Evolutionary conservation across 2,113 vertebrate species (phyloP), one percentile per base, ranked within the genome.

Genomic region (Limnothrissa miodon): DNA sequence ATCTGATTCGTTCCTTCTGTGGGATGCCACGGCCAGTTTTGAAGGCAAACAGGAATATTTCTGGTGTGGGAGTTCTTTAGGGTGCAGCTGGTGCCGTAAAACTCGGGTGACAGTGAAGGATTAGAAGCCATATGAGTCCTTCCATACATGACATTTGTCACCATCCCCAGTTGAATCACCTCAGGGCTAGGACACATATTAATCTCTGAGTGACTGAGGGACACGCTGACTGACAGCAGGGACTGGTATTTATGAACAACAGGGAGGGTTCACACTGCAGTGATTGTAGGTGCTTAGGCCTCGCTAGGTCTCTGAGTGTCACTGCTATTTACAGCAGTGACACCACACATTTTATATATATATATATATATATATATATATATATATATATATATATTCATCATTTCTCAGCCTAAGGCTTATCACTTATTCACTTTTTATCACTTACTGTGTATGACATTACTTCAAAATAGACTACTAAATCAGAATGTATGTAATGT

Each of bases 171-270:
- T 87, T 91, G 87, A 93, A 91, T 92, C 89, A 46, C 92, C 91
- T 91, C 91, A 93, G 92, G 93, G 91, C 91, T 91, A 88, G 89
- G 84, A 29, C 36, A 51, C 86, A 87, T 89, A 93, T 95, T 91
- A 90, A 93, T 94, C 92, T 90, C 82, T 78, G 19, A 87, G 21
- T 85, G 88, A 90, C 89, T 86, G 82, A 87, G 86, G 87, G 85
- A 86, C 83, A 89, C 79, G 45, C 45, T 89, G 88, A 87, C 83
- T 84, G 89, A 87, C 87, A 81, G 82, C 78, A 80, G 86, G 80
- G 83, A 83, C 83, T 83, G 82, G 87, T 91, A 91, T 93, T 92
- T 91, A 92, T 92, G 91, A 89, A 90, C 88, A 88, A 90, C 86
- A 87, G 84, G 85, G 86, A 86, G 79, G 83, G 90, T 88, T 89